Conservation (phyloP, 2,888 invertebrate species). For the Drosophila paracracens region DNA sequence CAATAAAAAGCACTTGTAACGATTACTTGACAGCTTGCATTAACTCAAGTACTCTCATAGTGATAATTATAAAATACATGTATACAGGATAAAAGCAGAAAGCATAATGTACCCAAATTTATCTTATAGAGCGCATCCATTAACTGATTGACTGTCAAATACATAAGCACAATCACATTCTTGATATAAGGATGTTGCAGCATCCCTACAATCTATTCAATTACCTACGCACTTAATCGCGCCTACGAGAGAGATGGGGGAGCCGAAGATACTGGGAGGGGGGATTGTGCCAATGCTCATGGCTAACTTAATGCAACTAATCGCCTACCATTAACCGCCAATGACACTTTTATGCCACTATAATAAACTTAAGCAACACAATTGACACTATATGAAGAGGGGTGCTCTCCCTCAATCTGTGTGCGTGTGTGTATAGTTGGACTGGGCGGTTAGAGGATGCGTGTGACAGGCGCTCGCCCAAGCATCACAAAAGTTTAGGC, state of each 20-base stretch:
- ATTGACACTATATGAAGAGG: constrained; percentile 32
- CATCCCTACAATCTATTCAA: constrained; percentile 37
- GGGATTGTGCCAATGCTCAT: not conserved
- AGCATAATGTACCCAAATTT: not conserved
- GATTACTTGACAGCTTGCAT: not conserved
- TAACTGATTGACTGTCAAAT: constrained; percentile 31
- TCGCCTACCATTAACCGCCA: constrained; percentile 74
- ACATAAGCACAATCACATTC: constrained; percentile 2
- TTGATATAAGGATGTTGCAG: constrained; percentile 21
- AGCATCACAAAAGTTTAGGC: constrained; percentile 65
- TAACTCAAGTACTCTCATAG: not conserved
- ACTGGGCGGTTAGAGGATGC: constrained; percentile 27
- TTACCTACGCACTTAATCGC: constrained; percentile 46
- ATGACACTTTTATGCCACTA: constrained; percentile 82
- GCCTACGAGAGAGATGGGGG: not conserved
- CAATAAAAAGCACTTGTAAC: not conserved
- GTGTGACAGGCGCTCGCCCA: constrained; percentile 61
- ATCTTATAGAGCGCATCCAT: not conserved
- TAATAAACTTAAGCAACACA: constrained; percentile 76
- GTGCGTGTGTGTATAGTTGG: constrained; percentile 8
- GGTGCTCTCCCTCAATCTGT: not conserved
- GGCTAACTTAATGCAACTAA: constrained; percentile 71
- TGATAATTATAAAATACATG: not conserved
- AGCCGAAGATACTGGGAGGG: too few species aligned
- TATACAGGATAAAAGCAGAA: not conserved